phyloP scores from a whole-genome alignment of 2,888 invertebrate species.

The Pristionchus mayeri region DNA sequence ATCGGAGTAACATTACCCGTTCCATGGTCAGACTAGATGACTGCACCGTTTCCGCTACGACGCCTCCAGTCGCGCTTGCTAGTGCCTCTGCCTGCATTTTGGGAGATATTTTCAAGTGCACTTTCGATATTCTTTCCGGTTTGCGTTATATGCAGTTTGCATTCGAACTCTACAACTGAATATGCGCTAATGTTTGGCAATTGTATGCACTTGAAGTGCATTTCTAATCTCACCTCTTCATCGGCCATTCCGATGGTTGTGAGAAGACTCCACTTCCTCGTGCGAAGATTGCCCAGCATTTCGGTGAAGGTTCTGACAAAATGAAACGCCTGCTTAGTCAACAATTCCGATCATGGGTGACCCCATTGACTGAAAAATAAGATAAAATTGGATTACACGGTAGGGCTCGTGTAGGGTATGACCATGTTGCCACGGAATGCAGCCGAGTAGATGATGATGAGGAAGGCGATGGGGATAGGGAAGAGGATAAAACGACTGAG shows the following conservation, averaged over 20 bases:
- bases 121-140: not conserved
- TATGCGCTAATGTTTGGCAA: too few relatives aligned
- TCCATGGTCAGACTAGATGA: not conserved
- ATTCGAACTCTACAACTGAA: too few relatives aligned
- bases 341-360: not conserved
- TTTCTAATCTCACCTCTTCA: not conserved
- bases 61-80: not conserved
- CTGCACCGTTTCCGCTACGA: not conserved
- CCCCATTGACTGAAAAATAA: not conserved
- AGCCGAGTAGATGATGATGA: slow-evolving; percentile 37
- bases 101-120: not conserved
- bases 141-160: too few relatives aligned
- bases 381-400: not conserved
- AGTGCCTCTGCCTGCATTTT: not conserved
- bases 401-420: not conserved
- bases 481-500: not conserved
- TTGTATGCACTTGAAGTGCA: too few relatives aligned
- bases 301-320: slow-evolving; percentile 20
- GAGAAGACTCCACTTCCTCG: not conserved
- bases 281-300: not conserved
- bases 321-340: not conserved
- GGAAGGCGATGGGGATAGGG: slow-evolving; percentile 8
- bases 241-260: slow-evolving; percentile 11
- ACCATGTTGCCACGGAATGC: slow-evolving; percentile 44
- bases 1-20: not conserved